Percentiles rank a stretch among this genome's conserved stretches.
These are phyloP conservation scores for Crocidura indochinensis DNA, from an alignment of 2,797 vertebrate genomes.

Conservation along the genomic window DNA sequence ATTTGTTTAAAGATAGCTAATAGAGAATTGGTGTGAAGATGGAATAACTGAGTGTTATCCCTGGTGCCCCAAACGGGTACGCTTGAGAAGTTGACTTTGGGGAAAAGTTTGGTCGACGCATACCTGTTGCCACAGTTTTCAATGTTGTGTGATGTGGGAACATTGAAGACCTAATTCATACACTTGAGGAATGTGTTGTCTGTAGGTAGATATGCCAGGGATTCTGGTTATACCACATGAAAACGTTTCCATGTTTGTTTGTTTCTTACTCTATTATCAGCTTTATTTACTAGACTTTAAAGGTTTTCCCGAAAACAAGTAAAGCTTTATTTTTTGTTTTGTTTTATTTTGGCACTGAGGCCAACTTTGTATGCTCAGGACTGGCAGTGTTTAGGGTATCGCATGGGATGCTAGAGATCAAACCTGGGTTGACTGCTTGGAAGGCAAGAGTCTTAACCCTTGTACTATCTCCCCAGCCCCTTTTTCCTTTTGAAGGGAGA, in stretches of 20 bases:
- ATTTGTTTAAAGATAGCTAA: constrained; percentile 13
- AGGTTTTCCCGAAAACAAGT: no score
- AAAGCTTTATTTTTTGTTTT: background rate
- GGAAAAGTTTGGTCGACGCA: constrained; percentile 32
- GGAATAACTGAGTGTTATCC: background rate
- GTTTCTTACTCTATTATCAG: background rate
- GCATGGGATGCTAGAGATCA: no score
- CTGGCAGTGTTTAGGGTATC: no score
- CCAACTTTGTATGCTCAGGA: no score
- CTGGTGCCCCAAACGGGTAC: constrained; percentile 31
- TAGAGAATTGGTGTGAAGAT: constrained; percentile 48
- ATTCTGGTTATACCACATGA: constrained; percentile 10
- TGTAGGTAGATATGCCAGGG: background rate
- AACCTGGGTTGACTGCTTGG: no score
- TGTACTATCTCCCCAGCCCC: background rate
- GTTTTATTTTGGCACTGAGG: no score
- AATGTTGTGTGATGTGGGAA: constrained; percentile 32
- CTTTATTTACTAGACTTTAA: constrained; percentile 20
- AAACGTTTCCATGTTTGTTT: constrained; percentile 24
- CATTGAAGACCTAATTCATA: background rate
- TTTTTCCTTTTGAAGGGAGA: constrained; percentile 19
- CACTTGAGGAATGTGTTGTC: background rate
- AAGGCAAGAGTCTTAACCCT: no score
- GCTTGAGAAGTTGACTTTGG: constrained; percentile 14
- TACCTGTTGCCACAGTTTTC: constrained; percentile 16